Base-by-base conservation (phyloP, 2,888 invertebrate genomes). In the Molorchus minor region DNA sequence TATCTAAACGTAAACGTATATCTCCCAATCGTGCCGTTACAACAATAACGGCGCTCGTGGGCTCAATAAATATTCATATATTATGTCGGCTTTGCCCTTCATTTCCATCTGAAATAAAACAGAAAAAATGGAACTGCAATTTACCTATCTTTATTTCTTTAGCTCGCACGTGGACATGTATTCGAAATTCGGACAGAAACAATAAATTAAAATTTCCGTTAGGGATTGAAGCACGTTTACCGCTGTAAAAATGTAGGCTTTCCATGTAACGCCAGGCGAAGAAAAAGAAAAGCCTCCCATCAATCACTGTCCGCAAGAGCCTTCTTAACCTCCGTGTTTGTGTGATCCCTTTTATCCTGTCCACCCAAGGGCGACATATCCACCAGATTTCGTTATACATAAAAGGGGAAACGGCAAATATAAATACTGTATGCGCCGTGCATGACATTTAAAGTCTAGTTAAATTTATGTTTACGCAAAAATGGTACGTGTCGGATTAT, bases 271-370 rank as follows among this genome's bases (percentile, higher is more conserved):
- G 12, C 21, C 19, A 38, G 64, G 63, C 64, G 61, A 60, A 55
- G 64, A 65, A 67, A 61, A 65, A 67, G 67, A 67, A 69, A 69
- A 66, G 58, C 66, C 69, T 68, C 68, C 73, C 67, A 75, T 75
- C 73, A 74, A 75, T 75, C 75, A 75, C 68, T 72, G 74, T 75
- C 75, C 64, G 60, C 54, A 61, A 64, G 63, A 68, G 70, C 71
- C 73, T 70, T 65, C 70, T 73, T 71, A 73, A 73, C 70, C 72
- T 70, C 65, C 63, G 63, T 69, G 71, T 72, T 74, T 72, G 71
- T 65, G 67, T 68, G 71, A 71, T 70, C 70, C 69, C 66, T 72
- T 74, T 71, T 70, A 67, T 68, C 65, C 64, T 65, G 68, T 67
- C 65, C 64, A 65, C 65, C 68, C 68, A 51, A 57, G 59, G 62